A percentile compares a stretch with the other conserved stretches of the same genome.
These are phyloP conservation scores for Pomatorhinus ruficollis DNA, from an alignment of 2,113 vertebrate genomes.

Conservation along the genomic window DNA sequence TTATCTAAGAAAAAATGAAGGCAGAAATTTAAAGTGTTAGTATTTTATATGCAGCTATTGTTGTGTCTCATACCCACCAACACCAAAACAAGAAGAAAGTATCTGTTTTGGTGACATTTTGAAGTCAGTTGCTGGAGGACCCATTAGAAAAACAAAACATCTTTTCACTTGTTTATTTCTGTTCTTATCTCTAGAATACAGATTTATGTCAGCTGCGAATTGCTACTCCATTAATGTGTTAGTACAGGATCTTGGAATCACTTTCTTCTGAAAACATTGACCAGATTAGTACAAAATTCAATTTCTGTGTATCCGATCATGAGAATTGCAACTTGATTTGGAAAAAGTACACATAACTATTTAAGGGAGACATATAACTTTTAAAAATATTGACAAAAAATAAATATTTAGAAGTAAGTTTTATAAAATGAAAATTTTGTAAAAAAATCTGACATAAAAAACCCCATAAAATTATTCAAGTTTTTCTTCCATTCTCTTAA, in stretches of 20 bases:
- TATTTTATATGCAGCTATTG: background rate
- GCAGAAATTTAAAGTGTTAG: background rate
- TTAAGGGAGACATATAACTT: background rate
- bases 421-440: background rate
- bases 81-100: background rate
- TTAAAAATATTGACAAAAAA: background rate
- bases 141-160: background rate
- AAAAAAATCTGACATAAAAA: background rate
- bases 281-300: background rate
- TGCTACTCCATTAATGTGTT: background rate
- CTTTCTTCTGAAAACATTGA: background rate
- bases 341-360: background rate
- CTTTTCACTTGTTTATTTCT: background rate
- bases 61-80: background rate
- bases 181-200: background rate
- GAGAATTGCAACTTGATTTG: background rate
- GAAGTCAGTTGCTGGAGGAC: background rate
- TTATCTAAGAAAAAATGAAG: background rate
- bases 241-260: background rate
- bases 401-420: background rate
- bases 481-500: background rate
- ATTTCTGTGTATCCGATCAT: background rate
- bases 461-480: fast-evolving
- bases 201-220: background rate
- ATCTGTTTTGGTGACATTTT: background rate